phyloP scores from a whole-genome alignment of 2,888 invertebrate species.

The Drosophila quinaria region DNA sequence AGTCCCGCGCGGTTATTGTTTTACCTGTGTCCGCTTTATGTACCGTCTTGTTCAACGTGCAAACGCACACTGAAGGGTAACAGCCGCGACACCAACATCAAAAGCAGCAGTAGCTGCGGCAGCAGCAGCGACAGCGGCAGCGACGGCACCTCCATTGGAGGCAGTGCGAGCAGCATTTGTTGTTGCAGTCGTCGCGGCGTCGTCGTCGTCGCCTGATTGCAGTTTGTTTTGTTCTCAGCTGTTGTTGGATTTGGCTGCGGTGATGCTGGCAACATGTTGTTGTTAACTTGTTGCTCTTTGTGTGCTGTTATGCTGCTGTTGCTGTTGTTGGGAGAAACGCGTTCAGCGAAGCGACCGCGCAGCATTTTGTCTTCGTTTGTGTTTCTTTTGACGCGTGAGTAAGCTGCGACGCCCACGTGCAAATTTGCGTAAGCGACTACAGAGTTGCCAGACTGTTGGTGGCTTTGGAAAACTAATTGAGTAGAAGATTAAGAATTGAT shows the following conservation, averaged over 20 bases:
- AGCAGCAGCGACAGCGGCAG: conserved; percentile 18
- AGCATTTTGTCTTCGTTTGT: conserved; percentile 81
- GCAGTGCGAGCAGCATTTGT: conserved; percentile 39
- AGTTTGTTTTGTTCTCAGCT: conserved; percentile 79
- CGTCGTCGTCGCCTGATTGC: conserved; percentile 61
- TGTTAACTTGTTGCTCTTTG: conserved; percentile 56
- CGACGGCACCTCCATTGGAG: conserved; percentile 25
- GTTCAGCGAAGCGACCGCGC: conserved; percentile 53
- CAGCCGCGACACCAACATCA: conserved; percentile 46
- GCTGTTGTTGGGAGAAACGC: conserved; percentile 69
- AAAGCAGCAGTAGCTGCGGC: conserved; percentile 40
- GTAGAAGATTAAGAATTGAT: conserved; percentile 37
- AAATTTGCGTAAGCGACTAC: conserved; percentile 72
- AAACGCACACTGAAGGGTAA: conserved; percentile 78
- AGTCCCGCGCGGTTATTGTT: conserved; percentile 29
- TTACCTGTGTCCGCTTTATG: conserved; percentile 43
- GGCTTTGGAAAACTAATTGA: conserved; percentile 22
- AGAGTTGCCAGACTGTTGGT: conserved; percentile 66
- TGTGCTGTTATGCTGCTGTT: conserved; percentile 41
- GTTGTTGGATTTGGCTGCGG: conserved; percentile 52
- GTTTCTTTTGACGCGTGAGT: conserved; percentile 81
- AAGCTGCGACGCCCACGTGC: conserved; percentile 82
- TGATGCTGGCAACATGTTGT: conserved; percentile 49
- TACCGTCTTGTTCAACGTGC: conserved; percentile 81
- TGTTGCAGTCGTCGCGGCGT: conserved; percentile 47